phyloP scores from a whole-genome alignment of 2,888 invertebrate genomes.

The Dermolepida albohirtum region DNA sequence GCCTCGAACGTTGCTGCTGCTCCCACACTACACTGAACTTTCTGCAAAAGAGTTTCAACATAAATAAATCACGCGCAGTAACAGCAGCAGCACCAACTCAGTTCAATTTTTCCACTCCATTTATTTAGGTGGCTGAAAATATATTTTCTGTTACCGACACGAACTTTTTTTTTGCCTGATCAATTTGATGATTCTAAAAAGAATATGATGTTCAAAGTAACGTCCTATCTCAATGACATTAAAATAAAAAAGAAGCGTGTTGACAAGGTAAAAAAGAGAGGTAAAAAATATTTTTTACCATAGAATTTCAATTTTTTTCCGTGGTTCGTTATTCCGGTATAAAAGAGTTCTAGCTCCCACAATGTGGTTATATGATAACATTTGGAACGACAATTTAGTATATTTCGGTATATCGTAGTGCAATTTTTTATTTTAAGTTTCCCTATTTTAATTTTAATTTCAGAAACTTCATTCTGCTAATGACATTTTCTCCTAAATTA shows the following conservation, averaged over 20 bases:
- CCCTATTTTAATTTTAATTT: too few relatives aligned
- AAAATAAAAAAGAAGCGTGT: neutral
- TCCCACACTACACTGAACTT: constrained; percentile 16
- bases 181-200: constrained; percentile 5
- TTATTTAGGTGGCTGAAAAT: constrained; percentile 13
- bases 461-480: too few relatives aligned
- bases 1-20: neutral
- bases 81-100: neutral
- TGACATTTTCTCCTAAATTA: too few relatives aligned
- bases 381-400: too few relatives aligned
- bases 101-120: constrained; percentile 19
- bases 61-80: constrained; percentile 29
- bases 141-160: constrained; percentile 16
- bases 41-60: constrained; percentile 19
- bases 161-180: constrained; percentile 8
- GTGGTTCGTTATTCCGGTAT: too few relatives aligned
- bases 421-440: too few relatives aligned
- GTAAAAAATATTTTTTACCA: neutral
- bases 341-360: too few relatives aligned
- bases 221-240: neutral
- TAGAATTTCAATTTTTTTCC: too few relatives aligned
- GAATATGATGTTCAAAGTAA: constrained; percentile 3
- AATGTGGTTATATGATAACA: too few relatives aligned
- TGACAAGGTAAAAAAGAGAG: neutral
- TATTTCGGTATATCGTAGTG: too few relatives aligned